Conservation (phyloP, 2,797 vertebrate species). For the Bovichtus variegatus region DNA sequence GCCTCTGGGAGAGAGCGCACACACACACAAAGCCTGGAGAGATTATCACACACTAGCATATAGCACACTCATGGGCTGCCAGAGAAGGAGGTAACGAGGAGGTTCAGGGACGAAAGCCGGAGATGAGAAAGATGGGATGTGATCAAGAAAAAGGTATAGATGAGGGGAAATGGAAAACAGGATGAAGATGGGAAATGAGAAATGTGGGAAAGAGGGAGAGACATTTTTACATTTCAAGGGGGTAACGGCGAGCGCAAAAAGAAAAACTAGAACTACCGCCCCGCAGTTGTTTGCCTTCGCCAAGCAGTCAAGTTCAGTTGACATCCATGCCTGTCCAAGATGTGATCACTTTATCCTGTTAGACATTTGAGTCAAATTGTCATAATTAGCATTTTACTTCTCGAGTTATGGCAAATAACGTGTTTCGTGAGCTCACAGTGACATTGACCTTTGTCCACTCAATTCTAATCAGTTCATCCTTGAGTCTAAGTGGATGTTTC, state of each 20-base stretch:
- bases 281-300: no score
- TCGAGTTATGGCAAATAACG: no score
- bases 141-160: not conserved
- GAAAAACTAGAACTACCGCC: not conserved
- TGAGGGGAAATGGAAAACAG: not conserved
- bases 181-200: not conserved
- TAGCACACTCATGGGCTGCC: slow-evolving; percentile 15
- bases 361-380: no score
- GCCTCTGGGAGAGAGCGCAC: slow-evolving; percentile 27
- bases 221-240: not conserved
- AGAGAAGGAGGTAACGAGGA: slow-evolving; percentile 36
- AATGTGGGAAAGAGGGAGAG: not conserved
- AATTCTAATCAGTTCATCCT: no score
- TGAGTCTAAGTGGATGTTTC: no score
- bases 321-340: no score
- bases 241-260: accelerated
- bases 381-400: no score
- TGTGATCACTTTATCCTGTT: no score
- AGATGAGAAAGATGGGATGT: slow-evolving; percentile 1
- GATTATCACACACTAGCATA: slow-evolving; percentile 27
- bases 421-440: no score
- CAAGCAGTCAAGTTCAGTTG: no score
- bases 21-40: slow-evolving; percentile 4
- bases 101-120: slow-evolving; percentile 25
- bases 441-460: no score